Conservation (phyloP, 2,113 vertebrate species). For the Hylia prasina region DNA sequence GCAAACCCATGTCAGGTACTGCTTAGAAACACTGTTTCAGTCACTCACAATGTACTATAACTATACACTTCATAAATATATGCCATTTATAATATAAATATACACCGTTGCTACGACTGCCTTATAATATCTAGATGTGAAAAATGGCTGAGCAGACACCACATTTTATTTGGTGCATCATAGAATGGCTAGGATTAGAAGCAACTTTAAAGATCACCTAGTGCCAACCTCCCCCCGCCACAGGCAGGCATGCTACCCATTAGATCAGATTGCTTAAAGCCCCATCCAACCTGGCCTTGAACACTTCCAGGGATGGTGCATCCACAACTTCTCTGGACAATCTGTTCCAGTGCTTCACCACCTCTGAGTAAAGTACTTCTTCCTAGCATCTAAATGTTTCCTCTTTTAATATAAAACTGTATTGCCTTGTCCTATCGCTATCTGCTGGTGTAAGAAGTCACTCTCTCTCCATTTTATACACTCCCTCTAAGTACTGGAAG, state of each 20-base stretch:
- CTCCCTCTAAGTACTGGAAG: background rate
- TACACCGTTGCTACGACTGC: rapidly evolving
- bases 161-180: background rate
- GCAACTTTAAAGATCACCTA: background rate
- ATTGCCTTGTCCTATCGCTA: background rate
- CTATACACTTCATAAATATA: background rate
- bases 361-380: background rate
- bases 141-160: background rate
- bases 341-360: background rate
- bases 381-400: background rate
- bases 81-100: background rate
- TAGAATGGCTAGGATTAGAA: background rate
- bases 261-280: background rate
- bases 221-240: background rate
- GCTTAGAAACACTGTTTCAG: background rate
- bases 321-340: background rate
- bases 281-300: background rate
- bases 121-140: background rate
- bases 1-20: background rate
- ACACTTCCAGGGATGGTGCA: background rate
- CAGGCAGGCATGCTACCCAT: background rate
- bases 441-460: background rate
- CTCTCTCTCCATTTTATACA: background rate
- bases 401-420: background rate
- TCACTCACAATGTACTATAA: background rate